These are phyloP conservation scores for Sebastes trivittatus DNA, from an alignment of 2,797 vertebrate species.

Conservation along the genomic window DNA sequence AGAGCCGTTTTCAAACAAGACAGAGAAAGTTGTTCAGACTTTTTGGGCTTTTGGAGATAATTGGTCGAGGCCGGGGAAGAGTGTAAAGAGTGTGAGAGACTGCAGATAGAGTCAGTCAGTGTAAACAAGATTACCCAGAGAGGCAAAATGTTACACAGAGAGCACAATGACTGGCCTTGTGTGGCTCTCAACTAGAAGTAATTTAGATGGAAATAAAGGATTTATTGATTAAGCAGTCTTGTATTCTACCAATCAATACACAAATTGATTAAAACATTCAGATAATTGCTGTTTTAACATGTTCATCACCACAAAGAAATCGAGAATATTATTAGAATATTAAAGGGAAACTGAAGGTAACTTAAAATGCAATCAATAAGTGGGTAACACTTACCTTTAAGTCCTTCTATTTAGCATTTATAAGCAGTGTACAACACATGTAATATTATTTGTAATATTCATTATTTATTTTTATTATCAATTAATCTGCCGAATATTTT, in stretches of 20 bases:
- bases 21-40: constrained; percentile 26
- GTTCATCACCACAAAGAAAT: background rate
- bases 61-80: constrained; percentile 5
- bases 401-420: background rate
- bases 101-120: constrained; percentile 12
- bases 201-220: constrained; percentile 35
- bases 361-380: background rate
- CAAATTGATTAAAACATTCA: background rate
- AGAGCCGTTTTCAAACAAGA: background rate
- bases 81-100: constrained; percentile 22
- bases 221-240: constrained; percentile 12
- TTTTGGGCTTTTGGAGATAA: constrained; percentile 30
- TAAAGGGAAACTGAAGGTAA: background rate
- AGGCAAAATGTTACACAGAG: constrained; percentile 18
- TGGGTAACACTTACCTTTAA: background rate
- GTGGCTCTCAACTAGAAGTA: constrained; percentile 4
- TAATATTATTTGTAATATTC: background rate
- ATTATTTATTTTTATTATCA: background rate
- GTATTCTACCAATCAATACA: background rate
- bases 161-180: constrained; percentile 31
- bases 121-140: constrained; percentile 40
- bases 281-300: background rate
- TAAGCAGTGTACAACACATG: background rate
- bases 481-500: background rate
- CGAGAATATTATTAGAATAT: background rate